These are phyloP conservation scores for Odontophorus gujanensis DNA, from an alignment of 2,113 vertebrate species.

Conservation along the genomic window DNA sequence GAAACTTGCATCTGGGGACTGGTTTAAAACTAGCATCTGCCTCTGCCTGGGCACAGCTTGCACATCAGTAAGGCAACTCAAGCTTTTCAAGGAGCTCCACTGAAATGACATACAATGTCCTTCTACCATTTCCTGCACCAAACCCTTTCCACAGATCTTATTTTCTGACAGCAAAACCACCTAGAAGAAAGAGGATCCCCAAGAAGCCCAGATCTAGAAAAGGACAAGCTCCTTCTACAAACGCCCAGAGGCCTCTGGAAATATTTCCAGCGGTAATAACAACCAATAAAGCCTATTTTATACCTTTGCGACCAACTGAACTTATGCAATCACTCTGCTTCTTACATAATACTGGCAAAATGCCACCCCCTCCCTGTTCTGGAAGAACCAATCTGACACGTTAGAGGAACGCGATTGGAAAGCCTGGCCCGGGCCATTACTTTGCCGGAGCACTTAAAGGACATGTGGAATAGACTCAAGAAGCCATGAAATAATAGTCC, in stretches of 20 bases:
- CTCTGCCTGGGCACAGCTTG: not conserved
- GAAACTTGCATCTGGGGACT: not conserved
- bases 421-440: constrained; percentile 38
- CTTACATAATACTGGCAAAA: constrained; percentile 58
- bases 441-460: constrained; percentile 43
- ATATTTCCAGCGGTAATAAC: not conserved
- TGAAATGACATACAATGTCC: not conserved
- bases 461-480: constrained; percentile 42
- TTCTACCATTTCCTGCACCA: rapidly evolving
- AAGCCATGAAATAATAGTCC: constrained; percentile 58
- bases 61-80: not conserved
- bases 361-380: constrained; percentile 62
- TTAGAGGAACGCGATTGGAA: constrained; percentile 30
- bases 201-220: not conserved
- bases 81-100: not conserved
- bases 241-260: not conserved
- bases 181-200: not conserved
- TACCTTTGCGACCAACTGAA: constrained; percentile 39
- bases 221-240: not conserved
- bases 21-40: not conserved
- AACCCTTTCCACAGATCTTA: not conserved
- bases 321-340: constrained; percentile 34
- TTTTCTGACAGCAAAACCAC: not conserved
- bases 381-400: constrained; percentile 51
- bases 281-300: constrained; percentile 42